Base-by-base conservation (phyloP, 1,140 invertebrate genomes). In the Trichonephila clavipes region DNA sequence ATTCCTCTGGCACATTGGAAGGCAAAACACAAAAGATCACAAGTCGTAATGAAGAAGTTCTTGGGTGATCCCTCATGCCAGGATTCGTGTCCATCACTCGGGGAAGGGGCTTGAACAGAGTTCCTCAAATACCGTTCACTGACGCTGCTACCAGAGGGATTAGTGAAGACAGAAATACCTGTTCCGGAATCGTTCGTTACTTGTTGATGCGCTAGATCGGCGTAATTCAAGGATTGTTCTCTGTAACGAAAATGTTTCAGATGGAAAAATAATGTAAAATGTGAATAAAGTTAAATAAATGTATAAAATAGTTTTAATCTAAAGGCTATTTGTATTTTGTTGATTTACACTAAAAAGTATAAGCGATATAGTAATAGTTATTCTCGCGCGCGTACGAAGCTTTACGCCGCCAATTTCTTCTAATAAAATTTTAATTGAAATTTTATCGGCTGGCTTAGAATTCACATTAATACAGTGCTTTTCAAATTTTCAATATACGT, bases 1-100 rank as follows among this genome's bases (percentile, higher is more conserved):
- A 95, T 95, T 88, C 95, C 95, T 94, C 95, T 88, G 16, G 95
- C 94, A 81, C 95, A 95, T 91, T 95, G 95, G 92, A 95, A 95
- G 34, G 94, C 94, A 51, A 77, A 95, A 61, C 94, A 95, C 18
- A 95, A 61, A 6, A 95, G 77, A 87, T 95, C 95, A 44, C 93
- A 94, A 12, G 95, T 95, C 0, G 94, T 94, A 6, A 95, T 93
- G 21, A 66, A 62, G 19, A 59, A 14, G 40, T 64, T 72, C 18
- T 51, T 90, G 16, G 59, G 61, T 21, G 34, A 7, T 8, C 90
- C 93, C 59, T 94, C 88, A 7, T 91, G 81, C 24, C 72, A 82
- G 2, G n/a, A n/a, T 3, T 24, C 28, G 10, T 21, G n/a, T 8
- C 51, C 58, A 4, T 19, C 40, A 3, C 12, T 44, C 7, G 58